phyloP scores from a whole-genome alignment of 2,888 invertebrate species.

The Morpho achilles region DNA sequence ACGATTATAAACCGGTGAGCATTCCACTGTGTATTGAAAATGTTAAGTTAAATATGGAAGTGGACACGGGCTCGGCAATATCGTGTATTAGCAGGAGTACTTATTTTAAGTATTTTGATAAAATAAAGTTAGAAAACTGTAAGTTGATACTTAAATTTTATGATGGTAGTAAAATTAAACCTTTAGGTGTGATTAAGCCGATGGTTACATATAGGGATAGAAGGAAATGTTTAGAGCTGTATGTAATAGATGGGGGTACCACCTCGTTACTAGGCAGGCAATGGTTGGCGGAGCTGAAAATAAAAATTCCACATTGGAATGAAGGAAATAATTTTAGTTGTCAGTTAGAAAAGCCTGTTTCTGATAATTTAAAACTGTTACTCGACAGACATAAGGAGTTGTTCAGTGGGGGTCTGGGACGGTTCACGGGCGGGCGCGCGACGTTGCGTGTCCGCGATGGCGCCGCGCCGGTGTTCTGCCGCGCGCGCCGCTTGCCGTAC shows the following conservation, averaged over 20 bases:
- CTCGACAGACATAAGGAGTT: not conserved
- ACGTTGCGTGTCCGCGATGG: not conserved
- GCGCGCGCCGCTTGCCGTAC: not conserved
- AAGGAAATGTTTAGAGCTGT: not conserved
- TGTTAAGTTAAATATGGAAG: not conserved
- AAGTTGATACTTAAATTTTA: not conserved
- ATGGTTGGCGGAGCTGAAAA: not conserved
- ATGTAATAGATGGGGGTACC: not conserved
- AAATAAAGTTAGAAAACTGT: not conserved
- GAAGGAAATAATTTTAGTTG: not conserved
- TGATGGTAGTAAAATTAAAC: not conserved
- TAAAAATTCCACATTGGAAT: not conserved
- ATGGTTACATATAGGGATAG: not conserved
- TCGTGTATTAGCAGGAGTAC: not conserved
- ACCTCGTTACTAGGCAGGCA: not conserved
- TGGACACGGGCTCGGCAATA: not conserved
- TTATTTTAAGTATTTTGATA: not conserved
- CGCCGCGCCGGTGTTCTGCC: not conserved
- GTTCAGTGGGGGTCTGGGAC: not conserved
- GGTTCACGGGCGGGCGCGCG: not conserved
- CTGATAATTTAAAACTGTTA: slow-evolving; percentile 1
- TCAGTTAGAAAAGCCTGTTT: not conserved
- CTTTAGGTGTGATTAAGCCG: not conserved
- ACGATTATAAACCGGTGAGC: not conserved
- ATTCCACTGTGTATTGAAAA: not conserved